phyloP scores from a whole-genome alignment of 2,888 invertebrate species.

The Oegoconia quadripuncta region DNA sequence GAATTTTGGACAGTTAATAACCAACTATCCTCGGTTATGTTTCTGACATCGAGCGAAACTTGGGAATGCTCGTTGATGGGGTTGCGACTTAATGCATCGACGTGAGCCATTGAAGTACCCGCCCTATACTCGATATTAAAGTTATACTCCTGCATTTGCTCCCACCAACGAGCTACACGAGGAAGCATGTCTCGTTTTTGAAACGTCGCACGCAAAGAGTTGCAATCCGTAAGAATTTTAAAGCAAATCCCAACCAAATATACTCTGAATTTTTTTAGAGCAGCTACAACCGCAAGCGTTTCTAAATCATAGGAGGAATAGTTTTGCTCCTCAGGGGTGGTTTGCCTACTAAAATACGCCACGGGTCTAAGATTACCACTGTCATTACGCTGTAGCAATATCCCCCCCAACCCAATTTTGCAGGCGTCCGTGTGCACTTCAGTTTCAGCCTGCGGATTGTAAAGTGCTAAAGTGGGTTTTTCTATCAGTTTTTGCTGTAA shows the following conservation, averaged over 20 bases:
- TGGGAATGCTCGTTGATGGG: not conserved
- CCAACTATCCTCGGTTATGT: slow-evolving; percentile 1
- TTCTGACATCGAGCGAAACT: not conserved
- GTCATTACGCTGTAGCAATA: slow-evolving; percentile 5
- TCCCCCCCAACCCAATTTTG: slow-evolving; percentile 7
- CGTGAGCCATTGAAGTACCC: not conserved
- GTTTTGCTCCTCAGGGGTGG: slow-evolving; percentile 29
- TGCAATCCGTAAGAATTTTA: slow-evolving; percentile 34
- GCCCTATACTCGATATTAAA: slow-evolving; percentile 3
- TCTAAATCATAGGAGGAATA: slow-evolving; percentile 36
- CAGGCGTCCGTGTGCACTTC: slow-evolving; percentile 10
- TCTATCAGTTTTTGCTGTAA: not conserved
- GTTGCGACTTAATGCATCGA: not conserved
- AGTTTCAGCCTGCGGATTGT: slow-evolving; percentile 2
- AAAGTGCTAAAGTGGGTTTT: slow-evolving; percentile 7
- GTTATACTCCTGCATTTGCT: slow-evolving; percentile 3
- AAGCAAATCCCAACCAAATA: slow-evolving; percentile 30
- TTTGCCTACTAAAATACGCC: slow-evolving; percentile 34
- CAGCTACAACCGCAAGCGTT: slow-evolving; percentile 4
- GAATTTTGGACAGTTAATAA: slow-evolving; percentile 1
- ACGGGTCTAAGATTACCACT: slow-evolving; percentile 1
- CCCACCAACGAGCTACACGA: slow-evolving; percentile 23
- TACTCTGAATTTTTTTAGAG: slow-evolving; percentile 24
- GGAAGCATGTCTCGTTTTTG: slow-evolving; percentile 14
- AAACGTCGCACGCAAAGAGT: slow-evolving; percentile 31